Conservation (phyloP, 2,888 invertebrate genomes). For the Panopea generosa region DNA sequence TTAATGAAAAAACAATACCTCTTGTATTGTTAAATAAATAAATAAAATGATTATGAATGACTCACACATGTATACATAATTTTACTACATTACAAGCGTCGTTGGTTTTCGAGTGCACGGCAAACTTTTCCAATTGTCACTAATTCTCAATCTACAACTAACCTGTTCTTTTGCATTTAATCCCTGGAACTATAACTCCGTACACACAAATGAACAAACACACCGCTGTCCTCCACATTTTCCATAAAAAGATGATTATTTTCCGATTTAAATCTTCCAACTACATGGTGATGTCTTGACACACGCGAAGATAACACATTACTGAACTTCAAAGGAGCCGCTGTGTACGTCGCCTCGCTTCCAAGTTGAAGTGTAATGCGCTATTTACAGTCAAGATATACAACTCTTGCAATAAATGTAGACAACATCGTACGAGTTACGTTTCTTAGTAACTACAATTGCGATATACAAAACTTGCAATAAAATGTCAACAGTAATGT, state of each 20-base stretch:
- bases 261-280: background rate
- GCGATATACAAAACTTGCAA: too few relatives aligned
- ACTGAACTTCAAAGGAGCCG: conserved; percentile 56
- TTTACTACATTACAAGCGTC: too few relatives aligned
- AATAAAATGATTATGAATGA: conserved; percentile 24
- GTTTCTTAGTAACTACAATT: too few relatives aligned
- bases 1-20: too few relatives aligned
- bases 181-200: conserved; percentile 17
- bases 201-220: conserved; percentile 22
- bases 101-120: too few relatives aligned
- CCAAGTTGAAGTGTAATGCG: conserved; percentile 17
- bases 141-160: conserved; percentile 17
- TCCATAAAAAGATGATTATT: conserved; percentile 1
- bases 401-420: too few relatives aligned
- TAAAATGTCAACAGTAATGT: too few relatives aligned
- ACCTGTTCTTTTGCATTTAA: conserved; percentile 30
- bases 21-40: too few relatives aligned
- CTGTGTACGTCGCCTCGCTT: conserved; percentile 32
- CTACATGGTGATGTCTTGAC: conserved; percentile 18
- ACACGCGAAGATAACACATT: conserved; percentile 29
- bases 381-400: too few relatives aligned
- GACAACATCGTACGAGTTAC: too few relatives aligned
- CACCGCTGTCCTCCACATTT: conserved; percentile 27
- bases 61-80: conserved; percentile 35
- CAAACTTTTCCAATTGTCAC: too few relatives aligned